Conservation (phyloP, 2,797 vertebrate species). For the Liparis tanakae region DNA sequence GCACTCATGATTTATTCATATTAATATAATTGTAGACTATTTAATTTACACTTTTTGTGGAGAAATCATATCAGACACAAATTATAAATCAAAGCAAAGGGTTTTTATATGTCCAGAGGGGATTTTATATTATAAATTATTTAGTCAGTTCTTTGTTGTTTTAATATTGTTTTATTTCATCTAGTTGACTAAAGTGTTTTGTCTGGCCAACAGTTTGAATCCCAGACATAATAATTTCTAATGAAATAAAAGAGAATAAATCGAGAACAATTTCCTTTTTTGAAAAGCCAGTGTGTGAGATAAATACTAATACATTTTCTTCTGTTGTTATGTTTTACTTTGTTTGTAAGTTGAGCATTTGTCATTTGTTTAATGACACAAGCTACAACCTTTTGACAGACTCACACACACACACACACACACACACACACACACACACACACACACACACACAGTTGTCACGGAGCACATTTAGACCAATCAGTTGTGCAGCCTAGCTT, state of each 20-base stretch:
- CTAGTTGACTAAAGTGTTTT: not conserved
- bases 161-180: not conserved
- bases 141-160: not conserved
- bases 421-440: not conserved
- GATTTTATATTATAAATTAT: slow-evolving; percentile 1
- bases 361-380: not conserved
- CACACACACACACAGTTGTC: slow-evolving; percentile 68
- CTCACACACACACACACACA: not conserved
- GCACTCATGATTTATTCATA: not conserved
- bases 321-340: no score
- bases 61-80: not conserved
- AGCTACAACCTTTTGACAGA: no score
- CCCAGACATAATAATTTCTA: not conserved
- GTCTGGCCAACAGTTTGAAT: not conserved
- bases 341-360: no score
- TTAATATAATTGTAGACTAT: not conserved
- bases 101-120: no score
- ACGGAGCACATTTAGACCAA: slow-evolving; percentile 82
- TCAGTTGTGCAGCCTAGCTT: slow-evolving; percentile 71
- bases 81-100: not conserved
- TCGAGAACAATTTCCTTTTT: not conserved
- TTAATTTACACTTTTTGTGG: not conserved
- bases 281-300: not conserved
- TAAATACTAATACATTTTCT: not conserved
- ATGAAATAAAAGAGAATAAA: not conserved